Conservation (phyloP, 2,888 invertebrate genomes). For the Augochlorella aurata region DNA sequence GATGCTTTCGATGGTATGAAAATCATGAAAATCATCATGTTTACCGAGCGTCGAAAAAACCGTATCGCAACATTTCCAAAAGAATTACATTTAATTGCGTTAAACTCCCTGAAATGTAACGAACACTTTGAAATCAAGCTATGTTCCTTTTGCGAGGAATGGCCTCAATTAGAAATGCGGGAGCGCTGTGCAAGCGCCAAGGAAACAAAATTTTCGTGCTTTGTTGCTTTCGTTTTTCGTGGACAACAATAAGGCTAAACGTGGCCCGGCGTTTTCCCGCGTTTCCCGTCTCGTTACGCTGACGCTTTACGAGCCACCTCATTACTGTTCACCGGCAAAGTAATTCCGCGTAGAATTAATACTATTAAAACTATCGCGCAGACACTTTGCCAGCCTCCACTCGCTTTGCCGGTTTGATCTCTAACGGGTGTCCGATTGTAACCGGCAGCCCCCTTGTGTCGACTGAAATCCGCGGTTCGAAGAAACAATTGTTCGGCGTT, state of each 20-base stretch:
- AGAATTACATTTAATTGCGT: too few species aligned
- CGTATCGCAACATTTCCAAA: too few species aligned
- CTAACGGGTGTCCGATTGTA: conserved; percentile 35
- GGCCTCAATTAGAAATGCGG: neutral
- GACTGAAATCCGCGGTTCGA: neutral
- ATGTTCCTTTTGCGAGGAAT: too few species aligned
- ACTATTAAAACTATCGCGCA: conserved; percentile 46
- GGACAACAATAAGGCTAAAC: conserved; percentile 35
- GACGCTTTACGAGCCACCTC: conserved; percentile 40
- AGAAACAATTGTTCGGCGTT: neutral
- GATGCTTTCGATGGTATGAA: too few species aligned
- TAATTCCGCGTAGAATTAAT: conserved; percentile 46
- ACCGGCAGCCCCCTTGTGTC: neutral
- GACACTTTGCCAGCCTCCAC: conserved; percentile 6
- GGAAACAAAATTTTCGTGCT: conserved; percentile 10
- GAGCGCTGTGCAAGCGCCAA: neutral
- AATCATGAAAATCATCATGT: too few species aligned
- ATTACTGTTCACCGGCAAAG: conserved; percentile 46
- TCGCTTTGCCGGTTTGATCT: conserved; percentile 28
- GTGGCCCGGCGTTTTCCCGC: neutral
- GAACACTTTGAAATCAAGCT: too few species aligned
- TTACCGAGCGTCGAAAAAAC: too few species aligned
- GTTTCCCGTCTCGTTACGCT: conserved; percentile 43
- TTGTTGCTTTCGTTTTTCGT: neutral
- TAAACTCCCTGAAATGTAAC: too few species aligned